Base-by-base conservation (phyloP, 2,888 invertebrate species). In the Apodemia arnacis region DNA sequence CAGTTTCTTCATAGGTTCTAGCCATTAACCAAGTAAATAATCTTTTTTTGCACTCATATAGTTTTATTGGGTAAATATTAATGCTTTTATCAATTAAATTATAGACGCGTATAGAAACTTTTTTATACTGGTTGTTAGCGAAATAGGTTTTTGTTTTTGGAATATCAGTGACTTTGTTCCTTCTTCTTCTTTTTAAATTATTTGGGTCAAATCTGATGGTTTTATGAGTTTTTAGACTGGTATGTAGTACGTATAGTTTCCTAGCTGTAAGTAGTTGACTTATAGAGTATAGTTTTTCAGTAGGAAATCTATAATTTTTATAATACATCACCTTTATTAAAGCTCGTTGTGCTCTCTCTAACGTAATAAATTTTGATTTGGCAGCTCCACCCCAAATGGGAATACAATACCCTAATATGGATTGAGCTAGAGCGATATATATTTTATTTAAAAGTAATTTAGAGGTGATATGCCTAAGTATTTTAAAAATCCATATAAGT, bases 341-440 rank as follows among this genome's bases (percentile, higher is more conserved):
- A 15, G 81, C 44, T 69, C 89, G 69, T 49, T 90, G 88, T 11
- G 87, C 78, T 38, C 82, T 78, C 75, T 87, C 87, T 11, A 85
- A 18, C 18, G 80, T 69, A 11, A 87, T 21, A 24, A 85, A 78
- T 27, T 66, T 75, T 8, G 82, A 82, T 74, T 85, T 86, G 18
- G 34, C 54, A 15, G 93, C 85, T 38, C 91, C 91, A 80, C 90
- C 87, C 86, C 84, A 88, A 38, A 78, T 59, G 0, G 83, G 31
- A 31, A 91, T 79, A 59, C 85, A 89, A 70, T 84, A 84, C 6
- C 77, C 72, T 31, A 84, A 21, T 59, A 82, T 70, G 44, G 83
- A 85, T 82, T 84, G 77, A 41, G 72, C 83, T n/a, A 82, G 63
- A 66, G 63, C 70, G 15, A 79, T 49, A 41, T 85, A 88, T 63